Base-by-base conservation (phyloP, 2,888 invertebrate species). In the Catocala nupta region DNA sequence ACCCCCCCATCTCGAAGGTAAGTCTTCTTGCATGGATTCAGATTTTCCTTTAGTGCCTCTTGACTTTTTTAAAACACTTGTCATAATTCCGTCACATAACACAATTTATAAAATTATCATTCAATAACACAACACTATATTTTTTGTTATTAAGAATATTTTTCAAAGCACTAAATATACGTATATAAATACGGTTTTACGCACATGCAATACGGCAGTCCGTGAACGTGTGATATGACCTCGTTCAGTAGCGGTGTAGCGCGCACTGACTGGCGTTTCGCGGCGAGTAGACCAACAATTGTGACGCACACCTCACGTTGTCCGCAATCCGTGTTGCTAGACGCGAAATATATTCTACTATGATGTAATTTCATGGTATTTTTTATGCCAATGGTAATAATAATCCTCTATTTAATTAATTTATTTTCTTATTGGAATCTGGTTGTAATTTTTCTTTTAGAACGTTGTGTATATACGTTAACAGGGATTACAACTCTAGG, bases 21-120 rank as follows among this genome's bases (percentile, higher is more conserved):
- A 75, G 76, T 94, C 94, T 77, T 94, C 94, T 85, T 93, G 94
- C 94, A 94, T 93, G 80, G 94, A 94, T 87, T 90, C 93, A 53
- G 93, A 93, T 91, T 94, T 94, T 67, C 93, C 93, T 85, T 94
- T 94, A 63, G 89, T 86, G 58, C 92, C 94, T 84, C 89, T 90
- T 58, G 92, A 89, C 82, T 93, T 94, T 83, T 94, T 94, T 75
- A 94, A 88, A 75, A 94, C 94, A 94, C 94, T 93, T 71, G 93
- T 94, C 94, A 94, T 93, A 85, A 84, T 80, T 75, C 54, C 58
- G 79, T 84, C 90, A 93, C 92, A 91, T 88, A 81, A 90, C 91
- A 92, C 87, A 85, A 82, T 65, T 62, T 56, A 60, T 63, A 57
- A 62, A 70, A 67, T 56, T 59, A 25, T 2, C n/a, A 5, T 49